Conservation (phyloP, 2,113 vertebrate species). For the Eptesicus fuscus region DNA sequence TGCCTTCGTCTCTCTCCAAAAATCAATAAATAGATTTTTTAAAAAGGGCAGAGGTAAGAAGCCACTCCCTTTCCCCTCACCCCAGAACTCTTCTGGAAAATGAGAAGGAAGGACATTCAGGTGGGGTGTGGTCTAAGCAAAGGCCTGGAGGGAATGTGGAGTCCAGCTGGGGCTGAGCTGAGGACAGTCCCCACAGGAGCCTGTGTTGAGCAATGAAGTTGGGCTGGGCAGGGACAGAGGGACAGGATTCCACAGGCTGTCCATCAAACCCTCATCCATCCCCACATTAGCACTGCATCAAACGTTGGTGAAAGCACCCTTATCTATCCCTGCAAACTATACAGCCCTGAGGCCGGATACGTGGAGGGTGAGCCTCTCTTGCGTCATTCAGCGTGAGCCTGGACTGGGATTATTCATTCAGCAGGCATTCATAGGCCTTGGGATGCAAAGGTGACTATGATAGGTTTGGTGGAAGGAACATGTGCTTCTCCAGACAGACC, state of each 20-base stretch:
- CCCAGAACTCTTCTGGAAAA: not conserved
- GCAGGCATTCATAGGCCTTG: not conserved
- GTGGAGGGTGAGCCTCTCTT: not conserved
- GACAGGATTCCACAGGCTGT: not conserved
- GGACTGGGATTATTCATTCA: not conserved
- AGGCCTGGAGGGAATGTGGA: not conserved
- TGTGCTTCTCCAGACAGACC: not conserved
- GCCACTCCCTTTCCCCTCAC: not conserved
- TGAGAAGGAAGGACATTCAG: not conserved
- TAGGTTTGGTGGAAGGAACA: not conserved
- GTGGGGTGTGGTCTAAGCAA: not conserved
- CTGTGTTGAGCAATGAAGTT: not conserved
- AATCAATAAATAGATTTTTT: not conserved
- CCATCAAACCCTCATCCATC: not conserved
- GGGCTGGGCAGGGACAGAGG: not conserved
- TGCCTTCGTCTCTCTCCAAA: not conserved
- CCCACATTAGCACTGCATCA: not conserved
- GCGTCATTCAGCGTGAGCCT: not conserved
- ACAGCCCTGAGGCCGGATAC: not conserved
- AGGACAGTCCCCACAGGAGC: not conserved
- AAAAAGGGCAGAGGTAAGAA: not conserved
- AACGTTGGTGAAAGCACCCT: not conserved
- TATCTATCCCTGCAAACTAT: not conserved
- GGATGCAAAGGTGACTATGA: not conserved
- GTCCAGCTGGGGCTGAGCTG: not conserved